phyloP scores from a whole-genome alignment of 2,888 invertebrate genomes.

The Lydus trimaculatus region DNA sequence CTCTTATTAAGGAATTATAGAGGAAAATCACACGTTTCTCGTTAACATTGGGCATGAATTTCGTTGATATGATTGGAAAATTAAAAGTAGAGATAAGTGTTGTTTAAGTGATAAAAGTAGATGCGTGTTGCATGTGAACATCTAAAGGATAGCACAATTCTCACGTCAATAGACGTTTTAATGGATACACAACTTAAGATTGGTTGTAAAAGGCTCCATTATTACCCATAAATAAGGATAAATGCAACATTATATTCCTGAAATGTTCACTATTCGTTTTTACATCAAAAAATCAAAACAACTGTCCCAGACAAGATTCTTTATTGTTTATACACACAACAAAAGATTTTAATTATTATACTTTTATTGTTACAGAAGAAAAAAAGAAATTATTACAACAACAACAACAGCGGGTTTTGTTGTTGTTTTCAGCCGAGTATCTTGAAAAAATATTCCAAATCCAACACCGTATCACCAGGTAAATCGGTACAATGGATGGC shows the following conservation, averaged over 20 bases:
- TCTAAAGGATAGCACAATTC: slow-evolving; percentile 2
- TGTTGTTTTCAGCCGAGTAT: slow-evolving; percentile 59
- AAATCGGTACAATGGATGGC: slow-evolving; percentile 95
- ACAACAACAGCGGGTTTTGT: no score
- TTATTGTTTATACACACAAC: not conserved
- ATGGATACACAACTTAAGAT: not conserved
- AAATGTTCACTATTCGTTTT: not conserved
- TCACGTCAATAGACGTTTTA: not conserved
- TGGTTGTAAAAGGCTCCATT: not conserved
- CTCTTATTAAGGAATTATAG: no score
- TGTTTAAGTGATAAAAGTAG: not conserved
- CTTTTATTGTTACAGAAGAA: not conserved
- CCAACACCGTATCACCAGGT: slow-evolving; percentile 83
- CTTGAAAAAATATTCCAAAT: slow-evolving; percentile 84
- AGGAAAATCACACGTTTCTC: no score
- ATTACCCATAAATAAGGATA: not conserved
- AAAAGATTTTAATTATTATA: no score
- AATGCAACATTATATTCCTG: not conserved
- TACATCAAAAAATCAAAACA: not conserved
- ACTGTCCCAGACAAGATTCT: not conserved
- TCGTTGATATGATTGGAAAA: not conserved
- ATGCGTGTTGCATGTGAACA: not conserved
- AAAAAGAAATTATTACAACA: not conserved
- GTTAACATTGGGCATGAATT: no score
- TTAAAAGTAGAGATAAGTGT: not conserved